phyloP scores from a whole-genome alignment of 2,888 invertebrate genomes.

The Hirtodrosophila trivittata region DNA sequence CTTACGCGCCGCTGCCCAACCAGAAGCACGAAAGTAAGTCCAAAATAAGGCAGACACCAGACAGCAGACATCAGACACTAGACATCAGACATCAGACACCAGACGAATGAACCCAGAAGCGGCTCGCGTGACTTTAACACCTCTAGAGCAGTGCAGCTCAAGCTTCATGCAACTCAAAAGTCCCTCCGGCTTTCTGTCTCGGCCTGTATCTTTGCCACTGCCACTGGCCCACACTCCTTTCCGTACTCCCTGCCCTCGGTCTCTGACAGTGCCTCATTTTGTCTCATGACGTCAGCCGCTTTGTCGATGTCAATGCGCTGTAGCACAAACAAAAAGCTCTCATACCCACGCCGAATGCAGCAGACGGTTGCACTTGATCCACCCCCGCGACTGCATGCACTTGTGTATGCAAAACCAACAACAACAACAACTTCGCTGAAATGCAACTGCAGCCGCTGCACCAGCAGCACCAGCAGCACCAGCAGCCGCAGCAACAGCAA shows the following conservation, averaged over 20 bases:
- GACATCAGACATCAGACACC: conserved; percentile 12
- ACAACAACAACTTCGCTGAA: conserved; percentile 23
- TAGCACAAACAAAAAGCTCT: conserved; percentile 52
- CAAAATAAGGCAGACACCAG: conserved; percentile 16
- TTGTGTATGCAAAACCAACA: conserved; percentile 24
- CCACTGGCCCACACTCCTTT: neutral
- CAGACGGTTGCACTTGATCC: conserved; percentile 40
- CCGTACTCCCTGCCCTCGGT: conserved; percentile 5
- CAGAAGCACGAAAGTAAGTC: conserved; percentile 75
- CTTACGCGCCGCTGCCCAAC: conserved; percentile 55
- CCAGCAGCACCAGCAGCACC: conserved; percentile 28
- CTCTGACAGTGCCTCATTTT: conserved; percentile 24
- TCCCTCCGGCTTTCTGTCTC: conserved; percentile 6
- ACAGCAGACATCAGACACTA: conserved; percentile 13
- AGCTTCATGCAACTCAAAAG: conserved; percentile 46
- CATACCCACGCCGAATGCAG: conserved; percentile 43
- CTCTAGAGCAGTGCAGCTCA: conserved; percentile 51
- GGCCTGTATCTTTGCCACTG: neutral
- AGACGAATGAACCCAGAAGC: conserved; percentile 19
- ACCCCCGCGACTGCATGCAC: conserved; percentile 46
- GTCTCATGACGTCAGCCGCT: conserved; percentile 57
- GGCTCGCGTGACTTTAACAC: conserved; percentile 74
- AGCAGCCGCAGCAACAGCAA: no score
- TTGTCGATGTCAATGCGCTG: conserved; percentile 72
- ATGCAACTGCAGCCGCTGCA: conserved; percentile 28